phyloP scores from a whole-genome alignment of 2,113 vertebrate species.

The Stegostoma tigrinum region DNA sequence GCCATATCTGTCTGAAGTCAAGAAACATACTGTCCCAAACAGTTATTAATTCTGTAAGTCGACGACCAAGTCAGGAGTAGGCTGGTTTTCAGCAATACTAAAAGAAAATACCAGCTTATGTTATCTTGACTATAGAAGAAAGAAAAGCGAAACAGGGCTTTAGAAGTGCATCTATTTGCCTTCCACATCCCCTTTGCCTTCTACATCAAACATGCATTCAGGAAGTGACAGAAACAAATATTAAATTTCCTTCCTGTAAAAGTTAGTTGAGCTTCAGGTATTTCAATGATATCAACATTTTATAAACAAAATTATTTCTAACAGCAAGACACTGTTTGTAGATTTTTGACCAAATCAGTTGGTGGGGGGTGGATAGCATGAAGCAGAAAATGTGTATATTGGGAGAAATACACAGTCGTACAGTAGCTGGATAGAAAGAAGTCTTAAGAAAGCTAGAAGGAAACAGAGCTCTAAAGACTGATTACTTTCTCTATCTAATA shows the following conservation, averaged over 20 bases:
- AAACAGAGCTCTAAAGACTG: background rate
- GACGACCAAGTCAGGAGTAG: background rate
- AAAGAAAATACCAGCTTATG: background rate
- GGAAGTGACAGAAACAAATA: background rate
- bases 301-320: background rate
- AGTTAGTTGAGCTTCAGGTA: too few relatives aligned
- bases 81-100: too few relatives aligned
- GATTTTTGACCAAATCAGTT: background rate
- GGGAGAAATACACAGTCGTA: background rate
- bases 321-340: background rate
- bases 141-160: background rate
- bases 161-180: background rate
- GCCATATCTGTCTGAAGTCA: background rate
- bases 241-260: background rate
- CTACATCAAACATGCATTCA: background rate
- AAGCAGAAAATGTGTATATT: background rate
- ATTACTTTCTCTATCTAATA: background rate
- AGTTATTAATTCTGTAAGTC: constrained; percentile 11
- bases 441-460: background rate
- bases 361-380: background rate
- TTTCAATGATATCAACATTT: background rate
- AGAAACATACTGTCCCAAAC: background rate
- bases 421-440: background rate
- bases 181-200: background rate
- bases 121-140: background rate